Conservation (phyloP, 2,888 invertebrate species). For the Ephialtes manifestator region DNA sequence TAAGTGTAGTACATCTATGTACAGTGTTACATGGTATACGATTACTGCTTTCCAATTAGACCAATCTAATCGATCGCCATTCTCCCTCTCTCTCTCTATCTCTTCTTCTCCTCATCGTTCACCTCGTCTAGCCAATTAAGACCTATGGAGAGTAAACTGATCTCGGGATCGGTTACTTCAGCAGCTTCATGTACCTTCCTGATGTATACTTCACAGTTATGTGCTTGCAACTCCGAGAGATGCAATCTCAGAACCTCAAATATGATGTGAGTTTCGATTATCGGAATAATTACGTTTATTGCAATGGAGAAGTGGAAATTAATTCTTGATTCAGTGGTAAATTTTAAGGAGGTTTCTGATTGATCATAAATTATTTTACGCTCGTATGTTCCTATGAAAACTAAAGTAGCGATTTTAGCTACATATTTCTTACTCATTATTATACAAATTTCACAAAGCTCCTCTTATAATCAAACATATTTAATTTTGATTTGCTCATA, state of each 20-base stretch:
- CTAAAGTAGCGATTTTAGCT: not conserved
- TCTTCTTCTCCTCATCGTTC: constrained; percentile 32
- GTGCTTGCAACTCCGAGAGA: constrained; percentile 11
- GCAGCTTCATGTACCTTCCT: not conserved
- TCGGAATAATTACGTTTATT: not conserved
- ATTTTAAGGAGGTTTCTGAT: not conserved
- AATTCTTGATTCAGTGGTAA: not conserved
- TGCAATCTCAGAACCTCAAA: constrained; percentile 17
- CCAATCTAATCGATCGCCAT: constrained; percentile 63
- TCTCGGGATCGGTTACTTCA: constrained; percentile 53
- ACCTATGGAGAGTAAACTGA: constrained; percentile 55
- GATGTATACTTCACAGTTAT: not conserved
- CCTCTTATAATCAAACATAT: too few species aligned
- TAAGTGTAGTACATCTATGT: constrained; percentile 12
- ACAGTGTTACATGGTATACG: constrained; percentile 45
- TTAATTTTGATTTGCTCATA: too few species aligned
- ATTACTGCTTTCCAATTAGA: constrained; percentile 65
- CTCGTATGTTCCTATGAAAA: not conserved
- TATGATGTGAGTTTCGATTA: not conserved
- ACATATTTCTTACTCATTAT: not conserved
- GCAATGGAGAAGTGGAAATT: not conserved
- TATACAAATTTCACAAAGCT: too few species aligned
- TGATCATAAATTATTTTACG: not conserved
- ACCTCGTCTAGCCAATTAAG: constrained; percentile 58
- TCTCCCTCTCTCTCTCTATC: constrained; percentile 29